Evolutionary conservation across 2,797 vertebrate genomes (phyloP).

Genomic region (Pteropus rufus): DNA sequence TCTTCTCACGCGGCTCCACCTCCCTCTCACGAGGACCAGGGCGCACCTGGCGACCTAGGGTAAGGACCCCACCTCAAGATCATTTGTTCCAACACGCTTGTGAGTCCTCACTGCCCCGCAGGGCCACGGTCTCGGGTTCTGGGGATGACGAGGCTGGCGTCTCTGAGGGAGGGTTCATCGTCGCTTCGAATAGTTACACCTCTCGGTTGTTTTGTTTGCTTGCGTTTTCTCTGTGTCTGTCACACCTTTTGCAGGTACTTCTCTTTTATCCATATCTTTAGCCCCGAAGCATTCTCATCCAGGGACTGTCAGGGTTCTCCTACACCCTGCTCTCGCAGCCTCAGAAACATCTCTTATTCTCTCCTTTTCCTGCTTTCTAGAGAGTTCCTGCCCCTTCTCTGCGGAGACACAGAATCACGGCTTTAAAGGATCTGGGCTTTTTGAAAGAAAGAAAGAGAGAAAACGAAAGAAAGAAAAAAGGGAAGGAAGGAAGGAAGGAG

Average conservation of each 20-base stretch:
- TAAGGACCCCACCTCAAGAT: background rate
- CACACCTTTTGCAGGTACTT: background rate
- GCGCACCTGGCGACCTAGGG: fast-evolving
- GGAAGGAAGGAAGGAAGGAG: fast-evolving
- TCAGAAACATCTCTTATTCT: background rate
- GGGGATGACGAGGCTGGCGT: fast-evolving
- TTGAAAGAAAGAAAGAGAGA: background rate
- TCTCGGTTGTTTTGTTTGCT: background rate
- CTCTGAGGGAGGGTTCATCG: no score
- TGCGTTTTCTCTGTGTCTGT: background rate
- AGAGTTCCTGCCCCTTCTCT: background rate
- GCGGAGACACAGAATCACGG: background rate
- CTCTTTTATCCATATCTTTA: background rate
- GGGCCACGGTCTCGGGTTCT: background rate
- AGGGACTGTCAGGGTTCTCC: fast-evolving
- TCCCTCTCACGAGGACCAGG: no score
- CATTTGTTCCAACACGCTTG: background rate
- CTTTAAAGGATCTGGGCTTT: background rate
- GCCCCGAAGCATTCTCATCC: no score
- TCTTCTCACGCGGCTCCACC: no score
- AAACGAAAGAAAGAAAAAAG: background rate
- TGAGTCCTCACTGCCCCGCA: background rate
- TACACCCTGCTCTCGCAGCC: fast-evolving
- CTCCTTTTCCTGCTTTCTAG: background rate
- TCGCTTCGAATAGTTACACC: fast-evolving